A percentile compares a stretch with the other conserved stretches of the same genome.
Evolutionary conservation across 2,113 vertebrate species (phyloP).

Genomic region (Gymnobelideus leadbeateri): DNA sequence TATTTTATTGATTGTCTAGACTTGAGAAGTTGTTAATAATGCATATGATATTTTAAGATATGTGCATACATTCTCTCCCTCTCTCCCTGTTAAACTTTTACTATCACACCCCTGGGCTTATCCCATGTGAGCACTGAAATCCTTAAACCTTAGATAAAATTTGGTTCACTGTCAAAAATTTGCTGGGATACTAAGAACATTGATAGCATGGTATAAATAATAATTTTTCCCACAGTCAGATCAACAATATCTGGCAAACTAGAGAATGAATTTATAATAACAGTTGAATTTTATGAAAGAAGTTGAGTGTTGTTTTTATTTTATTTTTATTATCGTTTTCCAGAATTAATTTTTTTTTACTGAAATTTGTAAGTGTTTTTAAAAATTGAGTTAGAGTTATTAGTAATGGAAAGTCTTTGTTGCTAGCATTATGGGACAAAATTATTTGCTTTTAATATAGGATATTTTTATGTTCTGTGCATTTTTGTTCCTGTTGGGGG

Average conservation of each 20-base stretch:
- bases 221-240: not conserved
- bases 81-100: not conserved
- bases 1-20: not conserved
- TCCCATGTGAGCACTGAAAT: not conserved
- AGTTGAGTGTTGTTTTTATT: constrained; percentile 50
- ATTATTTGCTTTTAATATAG: not conserved
- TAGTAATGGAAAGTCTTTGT: not conserved
- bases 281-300: constrained; percentile 34
- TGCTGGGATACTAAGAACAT: not conserved
- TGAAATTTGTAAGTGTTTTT: constrained; percentile 37
- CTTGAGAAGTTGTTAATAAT: not conserved
- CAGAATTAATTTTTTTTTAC: constrained; percentile 50
- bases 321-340: constrained; percentile 59
- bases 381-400: constrained; percentile 52
- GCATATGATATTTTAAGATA: not conserved
- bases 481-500: not conserved
- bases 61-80: not conserved
- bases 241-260: not conserved
- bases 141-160: not conserved
- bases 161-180: not conserved
- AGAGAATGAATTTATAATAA: constrained; percentile 38
- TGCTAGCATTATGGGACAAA: not conserved
- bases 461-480: not conserved
- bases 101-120: not conserved
- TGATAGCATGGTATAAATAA: not conserved